Conservation (phyloP, 1,140 invertebrate genomes). For the Papilio machaon region DNA sequence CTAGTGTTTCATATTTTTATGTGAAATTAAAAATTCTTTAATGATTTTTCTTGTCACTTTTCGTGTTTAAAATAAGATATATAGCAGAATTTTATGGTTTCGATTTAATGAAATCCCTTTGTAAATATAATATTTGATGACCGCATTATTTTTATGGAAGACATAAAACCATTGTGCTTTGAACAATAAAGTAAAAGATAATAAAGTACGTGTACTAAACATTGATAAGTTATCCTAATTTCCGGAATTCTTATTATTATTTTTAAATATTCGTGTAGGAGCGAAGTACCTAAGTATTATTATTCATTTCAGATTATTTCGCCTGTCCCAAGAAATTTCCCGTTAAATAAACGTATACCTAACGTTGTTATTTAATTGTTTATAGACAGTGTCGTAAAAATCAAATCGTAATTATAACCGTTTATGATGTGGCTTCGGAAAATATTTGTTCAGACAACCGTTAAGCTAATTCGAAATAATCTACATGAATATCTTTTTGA, state of each 20-base stretch:
- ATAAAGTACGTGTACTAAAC: constrained; percentile 9
- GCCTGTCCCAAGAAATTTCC: background rate
- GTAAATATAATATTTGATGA: constrained; percentile 1
- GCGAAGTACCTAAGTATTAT: background rate
- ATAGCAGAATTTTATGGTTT: constrained; percentile 1
- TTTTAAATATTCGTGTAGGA: background rate
- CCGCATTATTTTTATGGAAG: constrained; percentile 14
- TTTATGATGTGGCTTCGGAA: constrained; percentile 2
- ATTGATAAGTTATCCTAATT: constrained; percentile 11
- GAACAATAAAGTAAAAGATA: background rate
- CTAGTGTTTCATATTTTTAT: background rate
- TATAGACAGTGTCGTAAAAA: constrained; percentile 11
- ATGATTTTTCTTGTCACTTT: background rate
- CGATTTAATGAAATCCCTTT: constrained; percentile 23
- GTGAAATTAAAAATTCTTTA: background rate
- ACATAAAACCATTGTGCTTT: constrained; percentile 12
- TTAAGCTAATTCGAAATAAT: background rate
- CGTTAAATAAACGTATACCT: background rate
- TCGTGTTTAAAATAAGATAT: background rate
- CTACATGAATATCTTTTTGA: background rate
- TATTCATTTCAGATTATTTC: background rate
- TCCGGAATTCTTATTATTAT: background rate
- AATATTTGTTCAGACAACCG: background rate
- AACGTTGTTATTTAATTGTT: constrained; percentile 2
- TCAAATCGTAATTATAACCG: constrained; percentile 8